Conservation (phyloP, 2,888 invertebrate genomes). For the Sphinx pinastri region DNA sequence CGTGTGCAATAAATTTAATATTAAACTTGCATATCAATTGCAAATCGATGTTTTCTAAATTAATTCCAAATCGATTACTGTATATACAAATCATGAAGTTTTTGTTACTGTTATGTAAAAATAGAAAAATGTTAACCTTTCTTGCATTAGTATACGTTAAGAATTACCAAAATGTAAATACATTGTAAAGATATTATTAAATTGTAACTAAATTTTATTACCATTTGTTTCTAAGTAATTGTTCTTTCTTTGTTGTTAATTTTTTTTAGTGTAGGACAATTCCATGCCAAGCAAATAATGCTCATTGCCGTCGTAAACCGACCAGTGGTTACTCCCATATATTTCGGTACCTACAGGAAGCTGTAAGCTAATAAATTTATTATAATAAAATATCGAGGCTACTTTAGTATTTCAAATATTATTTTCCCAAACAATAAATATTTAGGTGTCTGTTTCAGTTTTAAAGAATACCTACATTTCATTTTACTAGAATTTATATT, state of each 20-base stretch:
- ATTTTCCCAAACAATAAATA: not conserved
- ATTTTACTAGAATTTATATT: not conserved
- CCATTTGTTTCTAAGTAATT: constrained; percentile 80
- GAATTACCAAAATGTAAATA: constrained; percentile 82
- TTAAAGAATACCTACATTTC: not conserved
- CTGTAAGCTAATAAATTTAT: constrained; percentile 15
- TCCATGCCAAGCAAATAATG: constrained; percentile 49
- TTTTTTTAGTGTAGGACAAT: constrained; percentile 67
- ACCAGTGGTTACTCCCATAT: constrained; percentile 45
- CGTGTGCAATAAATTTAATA: constrained; percentile 53
- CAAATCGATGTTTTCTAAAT: constrained; percentile 58
- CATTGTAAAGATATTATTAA: constrained; percentile 82
- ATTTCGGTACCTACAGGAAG: constrained; percentile 13
- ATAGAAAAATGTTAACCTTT: constrained; percentile 67
- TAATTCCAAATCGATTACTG: constrained; percentile 30
- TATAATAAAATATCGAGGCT: constrained; percentile 24
- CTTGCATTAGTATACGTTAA: constrained; percentile 80
- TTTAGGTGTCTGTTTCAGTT: not conserved
- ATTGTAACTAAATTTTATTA: constrained; percentile 81
- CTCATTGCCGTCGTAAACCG: constrained; percentile 48
- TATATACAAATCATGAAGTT: constrained; percentile 13
- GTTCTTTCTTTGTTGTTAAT: constrained; percentile 81
- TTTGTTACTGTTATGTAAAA: constrained; percentile 71
- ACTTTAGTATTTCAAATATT: constrained; percentile 24
- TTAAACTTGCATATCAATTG: constrained; percentile 78